phyloP scores from a whole-genome alignment of 2,113 vertebrate genomes.

The Gavialis gangeticus region DNA sequence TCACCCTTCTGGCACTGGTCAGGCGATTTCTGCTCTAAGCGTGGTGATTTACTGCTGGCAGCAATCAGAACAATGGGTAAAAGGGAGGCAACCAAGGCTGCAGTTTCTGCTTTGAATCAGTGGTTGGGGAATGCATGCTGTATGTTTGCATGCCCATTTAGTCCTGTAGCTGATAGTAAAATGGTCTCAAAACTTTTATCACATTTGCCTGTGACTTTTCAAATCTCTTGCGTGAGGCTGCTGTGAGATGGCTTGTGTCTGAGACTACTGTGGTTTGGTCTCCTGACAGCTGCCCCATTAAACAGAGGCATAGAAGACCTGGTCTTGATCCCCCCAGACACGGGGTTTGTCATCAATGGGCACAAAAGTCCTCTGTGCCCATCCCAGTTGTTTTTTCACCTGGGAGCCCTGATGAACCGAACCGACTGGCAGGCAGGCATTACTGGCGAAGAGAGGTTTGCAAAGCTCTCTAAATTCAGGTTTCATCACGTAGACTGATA shows the following conservation, averaged over 20 bases:
- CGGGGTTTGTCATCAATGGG: neutral
- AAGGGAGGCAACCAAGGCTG: neutral
- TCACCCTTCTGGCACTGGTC: neutral
- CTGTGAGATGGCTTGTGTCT: neutral
- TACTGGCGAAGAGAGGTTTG: neutral
- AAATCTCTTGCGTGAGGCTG: no score
- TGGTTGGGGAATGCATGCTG: no score
- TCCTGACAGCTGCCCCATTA: neutral
- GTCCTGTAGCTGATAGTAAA: neutral
- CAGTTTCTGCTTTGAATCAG: neutral
- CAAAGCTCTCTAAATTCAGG: neutral
- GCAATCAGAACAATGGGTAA: neutral
- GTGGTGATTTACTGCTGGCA: neutral
- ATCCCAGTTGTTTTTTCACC: neutral
- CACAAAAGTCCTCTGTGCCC: neutral
- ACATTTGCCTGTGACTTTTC: neutral
- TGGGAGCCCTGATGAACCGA: neutral
- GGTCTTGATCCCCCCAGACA: neutral
- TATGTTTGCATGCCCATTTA: neutral
- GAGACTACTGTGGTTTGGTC: neutral
- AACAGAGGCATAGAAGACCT: neutral
- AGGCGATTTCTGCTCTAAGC: neutral
- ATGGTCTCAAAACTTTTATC: neutral
- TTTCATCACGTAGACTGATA: neutral
- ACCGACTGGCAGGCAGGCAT: neutral